A percentile compares a stretch with the other conserved stretches of the same genome.
These are phyloP conservation scores for Drepana arcuata DNA, from an alignment of 1,140 invertebrate species.

Conservation along the genomic window DNA sequence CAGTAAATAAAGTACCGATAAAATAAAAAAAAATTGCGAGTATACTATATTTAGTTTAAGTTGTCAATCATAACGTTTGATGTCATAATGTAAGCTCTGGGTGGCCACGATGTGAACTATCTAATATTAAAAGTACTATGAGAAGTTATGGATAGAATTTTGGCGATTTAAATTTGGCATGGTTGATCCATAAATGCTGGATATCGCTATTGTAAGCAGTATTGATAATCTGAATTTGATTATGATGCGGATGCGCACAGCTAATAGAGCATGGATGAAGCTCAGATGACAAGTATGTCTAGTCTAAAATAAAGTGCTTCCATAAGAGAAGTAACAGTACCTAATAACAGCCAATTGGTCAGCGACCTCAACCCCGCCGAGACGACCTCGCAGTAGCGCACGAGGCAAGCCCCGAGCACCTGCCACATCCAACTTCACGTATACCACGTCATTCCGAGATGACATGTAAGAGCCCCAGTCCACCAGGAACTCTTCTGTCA, in stretches of 20 bases:
- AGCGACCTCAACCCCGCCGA: constrained; percentile 90
- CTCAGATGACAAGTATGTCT: no score
- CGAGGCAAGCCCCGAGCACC: constrained; percentile 88
- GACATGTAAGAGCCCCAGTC: constrained; percentile 96
- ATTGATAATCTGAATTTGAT: no score
- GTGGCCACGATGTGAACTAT: no score
- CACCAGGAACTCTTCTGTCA: constrained; percentile 87
- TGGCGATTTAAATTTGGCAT: no score
- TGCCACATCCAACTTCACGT: constrained; percentile 89
- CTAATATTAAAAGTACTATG: no score
- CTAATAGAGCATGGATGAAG: no score
- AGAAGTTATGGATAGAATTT: no score
- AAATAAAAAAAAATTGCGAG: not conserved
- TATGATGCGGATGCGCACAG: no score
- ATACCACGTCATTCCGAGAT: constrained; percentile 91
- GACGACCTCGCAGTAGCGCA: constrained; percentile 81
- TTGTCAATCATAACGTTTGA: not conserved
- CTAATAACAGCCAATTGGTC: constrained; percentile 90
- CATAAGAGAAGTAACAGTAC: constrained; percentile 43
- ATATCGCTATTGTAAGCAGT: no score
- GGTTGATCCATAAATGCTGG: no score
- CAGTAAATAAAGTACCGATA: not conserved
- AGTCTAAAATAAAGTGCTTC: constrained; percentile 8
- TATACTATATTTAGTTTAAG: not conserved
- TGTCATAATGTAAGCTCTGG: no score